Percentiles rank a stretch among this genome's conserved stretches.
These are phyloP conservation scores for Bombyx huttoni DNA, from an alignment of 2,888 invertebrate genomes.

Conservation along the genomic window DNA sequence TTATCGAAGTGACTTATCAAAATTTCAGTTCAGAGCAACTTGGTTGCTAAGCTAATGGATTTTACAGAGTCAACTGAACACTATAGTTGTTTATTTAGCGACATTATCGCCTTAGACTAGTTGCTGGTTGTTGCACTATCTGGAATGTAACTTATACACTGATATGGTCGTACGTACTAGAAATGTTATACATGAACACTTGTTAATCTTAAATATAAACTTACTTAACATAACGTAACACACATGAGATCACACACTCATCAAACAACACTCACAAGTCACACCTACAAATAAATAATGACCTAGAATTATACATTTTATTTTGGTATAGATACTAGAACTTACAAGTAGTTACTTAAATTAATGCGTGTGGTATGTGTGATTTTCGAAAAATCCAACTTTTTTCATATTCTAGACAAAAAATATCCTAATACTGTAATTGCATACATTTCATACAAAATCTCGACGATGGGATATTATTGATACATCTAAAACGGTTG, in stretches of 20 bases:
- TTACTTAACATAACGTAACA: conserved; percentile 32
- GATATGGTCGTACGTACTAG: conserved; percentile 38
- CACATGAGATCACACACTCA: conserved; percentile 60
- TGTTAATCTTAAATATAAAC: conserved; percentile 29
- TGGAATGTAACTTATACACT: conserved; percentile 49
- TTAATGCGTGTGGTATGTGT: conserved; percentile 31
- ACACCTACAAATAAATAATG: conserved; percentile 63
- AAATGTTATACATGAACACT: conserved; percentile 45
- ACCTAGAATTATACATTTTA: conserved; percentile 52
- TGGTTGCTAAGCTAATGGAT: conserved; percentile 36
- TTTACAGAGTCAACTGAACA: conserved; percentile 25
- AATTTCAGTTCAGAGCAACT: conserved; percentile 42
- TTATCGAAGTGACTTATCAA: conserved; percentile 23
- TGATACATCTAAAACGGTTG: conserved; percentile 45
- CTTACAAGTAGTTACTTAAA: conserved; percentile 37
- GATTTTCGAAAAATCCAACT: conserved; percentile 35
- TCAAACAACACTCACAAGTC: conserved; percentile 45
- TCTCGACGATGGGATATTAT: conserved; percentile 64
- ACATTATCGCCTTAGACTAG: conserved; percentile 59
- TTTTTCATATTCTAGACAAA: conserved; percentile 20
- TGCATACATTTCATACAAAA: conserved; percentile 45
- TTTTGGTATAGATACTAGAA: conserved; percentile 66
- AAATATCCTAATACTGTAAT: conserved; percentile 51
- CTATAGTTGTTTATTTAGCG: conserved; percentile 29
- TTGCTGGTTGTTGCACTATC: conserved; percentile 47